Base-by-base conservation (phyloP, 2,888 invertebrate species). In the Amiota communis region DNA sequence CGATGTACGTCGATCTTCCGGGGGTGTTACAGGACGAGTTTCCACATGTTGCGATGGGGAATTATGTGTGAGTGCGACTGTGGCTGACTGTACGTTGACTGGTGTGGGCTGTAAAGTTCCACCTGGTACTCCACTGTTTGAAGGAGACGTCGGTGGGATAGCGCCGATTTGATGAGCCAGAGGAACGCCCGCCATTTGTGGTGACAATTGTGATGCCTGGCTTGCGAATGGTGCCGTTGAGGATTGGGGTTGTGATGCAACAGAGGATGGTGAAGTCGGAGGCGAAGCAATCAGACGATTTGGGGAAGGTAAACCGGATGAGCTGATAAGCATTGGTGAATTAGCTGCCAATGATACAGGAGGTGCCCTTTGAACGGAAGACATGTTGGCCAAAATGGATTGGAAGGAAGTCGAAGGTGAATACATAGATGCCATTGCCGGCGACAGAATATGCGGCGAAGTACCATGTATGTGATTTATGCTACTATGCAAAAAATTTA, bases 1-100 rank as follows among this genome's bases (percentile, higher is more conserved):
- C 48, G 95, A 96, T 81, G 95, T 95, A 81, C 96, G 91, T 78
- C 96, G 91, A 88, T 96, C 96, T 73, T 95, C 94, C 78, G 96
- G 95, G 46, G 93, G 94, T 0, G 92, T 87, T 36, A 82, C 77
- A 1, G 86, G 75, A 53, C 87, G 82, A 4, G 81, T 72, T n/a
- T 78, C 92, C 91, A 80, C 86, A 90, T 89, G 81, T 6, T 36
- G 36, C 36, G 36, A 36, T 13, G 82, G 80, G 20, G 79, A 88
- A 81, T 76, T 87, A 0, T 76, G 78, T 3, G 81, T 79, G 72
- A 80, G 56, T 9, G 86, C 85, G 13, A 83, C 80, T 1, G 86
- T 83, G 8, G 83, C 77, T 11, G 83, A 78, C 72, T 83, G 83
- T 0, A 68, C 51, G 13, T n/a, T 15, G 8, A 8, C 8, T 20